These are phyloP conservation scores for Teleiodes luculella DNA, from an alignment of 2,888 invertebrate species.

Conservation along the genomic window DNA sequence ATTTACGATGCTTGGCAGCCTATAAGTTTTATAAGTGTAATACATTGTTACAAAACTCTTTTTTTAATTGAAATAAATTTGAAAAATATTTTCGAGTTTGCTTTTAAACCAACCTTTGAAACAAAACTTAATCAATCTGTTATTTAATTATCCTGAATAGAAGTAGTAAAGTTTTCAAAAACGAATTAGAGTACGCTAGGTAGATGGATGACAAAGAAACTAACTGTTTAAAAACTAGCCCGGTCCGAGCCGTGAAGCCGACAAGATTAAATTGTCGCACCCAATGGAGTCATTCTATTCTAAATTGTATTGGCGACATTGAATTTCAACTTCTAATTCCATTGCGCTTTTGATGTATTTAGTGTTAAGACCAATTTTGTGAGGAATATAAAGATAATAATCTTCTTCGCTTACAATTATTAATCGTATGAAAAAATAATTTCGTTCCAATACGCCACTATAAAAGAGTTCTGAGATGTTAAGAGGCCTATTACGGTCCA, in stretches of 20 bases:
- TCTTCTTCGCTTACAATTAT: no score
- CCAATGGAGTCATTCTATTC: slow-evolving; percentile 20
- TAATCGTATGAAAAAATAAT: no score
- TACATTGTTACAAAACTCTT: no score
- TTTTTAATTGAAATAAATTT: no score
- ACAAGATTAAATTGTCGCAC: slow-evolving; percentile 68
- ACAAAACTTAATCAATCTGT: slow-evolving; percentile 1
- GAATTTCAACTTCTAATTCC: not conserved
- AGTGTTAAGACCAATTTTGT: no score
- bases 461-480: no score
- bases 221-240: slow-evolving; percentile 59
- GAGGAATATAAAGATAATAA: no score
- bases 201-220: slow-evolving; percentile 56
- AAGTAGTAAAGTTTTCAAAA: slow-evolving; percentile 40
- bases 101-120: not conserved
- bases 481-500: no score
- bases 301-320: not conserved
- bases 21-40: no score
- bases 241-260: slow-evolving; percentile 48
- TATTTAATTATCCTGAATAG: slow-evolving; percentile 43
- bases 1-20: no score
- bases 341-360: not conserved
- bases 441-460: no score
- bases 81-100: no score
- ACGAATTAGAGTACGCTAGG: slow-evolving; percentile 39